Percentiles rank a stretch among this genome's conserved stretches.
phyloP scores from a whole-genome alignment of 2,888 invertebrate genomes.

The Diaprepes abbreviatus region DNA sequence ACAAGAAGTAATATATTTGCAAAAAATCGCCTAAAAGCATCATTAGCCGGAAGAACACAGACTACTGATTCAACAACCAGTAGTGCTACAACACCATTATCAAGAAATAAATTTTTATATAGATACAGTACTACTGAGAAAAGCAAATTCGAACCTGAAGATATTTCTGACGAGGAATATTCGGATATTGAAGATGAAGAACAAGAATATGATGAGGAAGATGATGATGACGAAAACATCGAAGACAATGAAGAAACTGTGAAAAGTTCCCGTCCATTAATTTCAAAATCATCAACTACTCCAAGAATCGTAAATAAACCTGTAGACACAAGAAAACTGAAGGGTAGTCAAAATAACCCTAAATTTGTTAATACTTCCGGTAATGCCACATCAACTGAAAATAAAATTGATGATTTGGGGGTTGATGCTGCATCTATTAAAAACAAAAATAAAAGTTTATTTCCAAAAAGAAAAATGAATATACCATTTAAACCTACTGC shows the following conservation, averaged over 20 bases:
- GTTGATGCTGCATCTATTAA: slow-evolving; percentile 70
- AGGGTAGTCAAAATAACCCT: slow-evolving; percentile 10
- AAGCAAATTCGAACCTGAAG: slow-evolving; percentile 11
- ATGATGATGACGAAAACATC: not conserved
- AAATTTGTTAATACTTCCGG: slow-evolving; percentile 4
- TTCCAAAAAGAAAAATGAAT: slow-evolving; percentile 65
- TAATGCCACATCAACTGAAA: slow-evolving; percentile 45
- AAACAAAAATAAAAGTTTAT: slow-evolving; percentile 71
- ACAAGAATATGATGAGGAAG: not conserved
- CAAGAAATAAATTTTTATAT: slow-evolving; percentile 49
- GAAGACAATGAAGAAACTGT: not conserved
- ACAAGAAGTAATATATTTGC: slow-evolving; percentile 24
- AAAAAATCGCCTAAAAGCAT: slow-evolving; percentile 44
- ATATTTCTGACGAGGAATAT: slow-evolving; percentile 13
- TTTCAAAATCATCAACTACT: slow-evolving; percentile 1
- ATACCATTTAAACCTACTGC: slow-evolving; percentile 54
- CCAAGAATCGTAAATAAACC: slow-evolving; percentile 36
- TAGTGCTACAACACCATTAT: slow-evolving; percentile 14
- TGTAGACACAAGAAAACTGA: slow-evolving; percentile 22
- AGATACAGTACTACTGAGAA: slow-evolving; percentile 52
- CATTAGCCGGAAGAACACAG: slow-evolving; percentile 8
- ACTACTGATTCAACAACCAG: not conserved
- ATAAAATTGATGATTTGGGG: slow-evolving; percentile 56
- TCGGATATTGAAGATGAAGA: slow-evolving; percentile 23
- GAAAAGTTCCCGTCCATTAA: not conserved